Evolutionary conservation across 2,888 invertebrate genomes (phyloP).

Genomic region (Diaphora mendica): DNA sequence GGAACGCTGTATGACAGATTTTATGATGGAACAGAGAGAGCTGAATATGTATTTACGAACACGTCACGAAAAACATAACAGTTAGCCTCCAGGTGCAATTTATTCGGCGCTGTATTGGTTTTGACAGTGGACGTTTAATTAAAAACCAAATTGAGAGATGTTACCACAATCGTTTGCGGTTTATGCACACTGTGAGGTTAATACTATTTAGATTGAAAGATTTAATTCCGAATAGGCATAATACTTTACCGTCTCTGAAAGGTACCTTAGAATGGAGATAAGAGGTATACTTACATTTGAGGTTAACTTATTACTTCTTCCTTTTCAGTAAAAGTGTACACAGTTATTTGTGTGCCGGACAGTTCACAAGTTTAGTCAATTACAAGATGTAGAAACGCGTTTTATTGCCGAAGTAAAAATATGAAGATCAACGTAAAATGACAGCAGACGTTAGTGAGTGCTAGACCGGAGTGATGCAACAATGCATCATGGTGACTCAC

Average conservation of each 20-base stretch:
- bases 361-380: no score
- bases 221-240: neutral
- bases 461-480: no score
- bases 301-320: no score
- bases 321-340: no score
- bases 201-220: neutral
- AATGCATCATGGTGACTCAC: no score
- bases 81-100: constrained; percentile 2
- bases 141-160: constrained; percentile 22
- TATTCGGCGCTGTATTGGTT: constrained; percentile 16
- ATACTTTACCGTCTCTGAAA: no score
- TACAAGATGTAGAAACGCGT: no score
- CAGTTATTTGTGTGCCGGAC: no score
- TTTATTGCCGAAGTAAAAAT: no score
- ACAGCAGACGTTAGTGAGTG: no score
- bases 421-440: no score
- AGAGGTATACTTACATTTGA: neutral
- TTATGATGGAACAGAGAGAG: neutral
- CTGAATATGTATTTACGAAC: no score
- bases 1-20: neutral
- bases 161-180: constrained; percentile 14
- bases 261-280: neutral
- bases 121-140: constrained; percentile 28
- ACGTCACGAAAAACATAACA: neutral
- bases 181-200: constrained; percentile 2